A percentile compares a stretch with the other conserved stretches of the same genome.
These are phyloP conservation scores for Micromesistius poutassou DNA, from an alignment of 2,797 vertebrate genomes.

Conservation along the genomic window DNA sequence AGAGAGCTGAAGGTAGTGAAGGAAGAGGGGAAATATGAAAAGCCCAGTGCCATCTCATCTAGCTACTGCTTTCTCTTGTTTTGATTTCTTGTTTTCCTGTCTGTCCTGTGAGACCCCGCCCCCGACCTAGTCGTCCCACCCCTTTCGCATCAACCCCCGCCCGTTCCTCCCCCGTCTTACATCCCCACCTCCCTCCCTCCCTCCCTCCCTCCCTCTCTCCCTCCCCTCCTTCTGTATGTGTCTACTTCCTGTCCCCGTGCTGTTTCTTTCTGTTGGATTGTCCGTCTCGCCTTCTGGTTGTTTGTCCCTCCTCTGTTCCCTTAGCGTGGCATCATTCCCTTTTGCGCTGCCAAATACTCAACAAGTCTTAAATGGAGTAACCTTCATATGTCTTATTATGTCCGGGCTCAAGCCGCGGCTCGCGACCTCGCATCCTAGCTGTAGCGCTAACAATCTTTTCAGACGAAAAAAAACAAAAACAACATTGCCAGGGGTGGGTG, in stretches of 20 bases:
- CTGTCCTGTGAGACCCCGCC: conserved; percentile 53
- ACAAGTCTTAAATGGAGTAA: background rate
- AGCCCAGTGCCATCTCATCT: conserved; percentile 82
- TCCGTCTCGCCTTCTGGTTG: conserved; percentile 25
- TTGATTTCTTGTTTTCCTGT: conserved; percentile 61
- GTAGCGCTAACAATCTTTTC: conserved; percentile 45
- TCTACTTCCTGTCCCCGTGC: conserved; percentile 43
- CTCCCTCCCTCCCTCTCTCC: conserved; percentile 23
- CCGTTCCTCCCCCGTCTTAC: conserved; percentile 49
- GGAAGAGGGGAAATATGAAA: conserved; percentile 60
- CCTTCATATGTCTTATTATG: background rate
- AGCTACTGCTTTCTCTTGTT: conserved; percentile 72
- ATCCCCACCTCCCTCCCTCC: conserved; percentile 24
- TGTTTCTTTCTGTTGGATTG: background rate
- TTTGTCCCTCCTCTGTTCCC: conserved; percentile 27
- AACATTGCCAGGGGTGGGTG: background rate
- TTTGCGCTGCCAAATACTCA: conserved; percentile 37
- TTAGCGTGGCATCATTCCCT: background rate
- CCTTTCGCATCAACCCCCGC: conserved; percentile 31
- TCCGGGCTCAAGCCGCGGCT: background rate
- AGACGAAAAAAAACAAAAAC: background rate
- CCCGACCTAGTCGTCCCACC: background rate
- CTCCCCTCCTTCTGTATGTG: conserved; percentile 45
- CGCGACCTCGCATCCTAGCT: conserved; percentile 33
- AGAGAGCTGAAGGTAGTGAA: conserved; percentile 44